A percentile compares a stretch with the other conserved stretches of the same genome.
These are phyloP conservation scores for Coryphaenoides rupestris DNA, from an alignment of 2,113 vertebrate genomes.

Conservation along the genomic window DNA sequence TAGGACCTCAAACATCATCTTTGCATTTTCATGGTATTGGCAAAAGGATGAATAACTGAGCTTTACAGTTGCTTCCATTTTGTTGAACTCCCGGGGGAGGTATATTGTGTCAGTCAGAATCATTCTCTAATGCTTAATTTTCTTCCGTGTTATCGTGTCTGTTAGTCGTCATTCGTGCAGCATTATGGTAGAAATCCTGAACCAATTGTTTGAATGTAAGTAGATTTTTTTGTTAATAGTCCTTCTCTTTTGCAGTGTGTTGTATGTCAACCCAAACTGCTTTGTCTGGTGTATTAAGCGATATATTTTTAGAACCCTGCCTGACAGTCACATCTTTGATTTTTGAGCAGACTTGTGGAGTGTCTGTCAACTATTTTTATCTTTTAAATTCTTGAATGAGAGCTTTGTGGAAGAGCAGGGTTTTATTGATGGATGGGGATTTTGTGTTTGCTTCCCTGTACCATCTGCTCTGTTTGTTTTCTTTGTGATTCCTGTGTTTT, in stretches of 20 bases:
- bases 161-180: background rate
- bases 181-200: constrained; percentile 4
- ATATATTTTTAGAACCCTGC: background rate
- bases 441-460: background rate
- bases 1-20: background rate
- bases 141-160: constrained; percentile 1
- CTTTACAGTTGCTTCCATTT: background rate
- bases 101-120: background rate
- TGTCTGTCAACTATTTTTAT: too few relatives aligned
- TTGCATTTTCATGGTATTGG: background rate
- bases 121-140: constrained; percentile 4
- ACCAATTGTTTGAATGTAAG: constrained; percentile 7
- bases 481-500: background rate
- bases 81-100: background rate
- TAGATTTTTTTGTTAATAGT: background rate
- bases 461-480: background rate
- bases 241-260: background rate
- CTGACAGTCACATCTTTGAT: background rate
- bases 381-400: background rate
- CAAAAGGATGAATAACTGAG: constrained; percentile 1
- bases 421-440: background rate
- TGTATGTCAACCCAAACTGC: background rate
- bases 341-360: background rate
- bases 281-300: background rate
- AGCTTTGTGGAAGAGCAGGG: background rate